A percentile compares a stretch with the other conserved stretches of the same genome.
phyloP scores from a whole-genome alignment of 1,140 invertebrate genomes.

The Zophobas atratus region DNA sequence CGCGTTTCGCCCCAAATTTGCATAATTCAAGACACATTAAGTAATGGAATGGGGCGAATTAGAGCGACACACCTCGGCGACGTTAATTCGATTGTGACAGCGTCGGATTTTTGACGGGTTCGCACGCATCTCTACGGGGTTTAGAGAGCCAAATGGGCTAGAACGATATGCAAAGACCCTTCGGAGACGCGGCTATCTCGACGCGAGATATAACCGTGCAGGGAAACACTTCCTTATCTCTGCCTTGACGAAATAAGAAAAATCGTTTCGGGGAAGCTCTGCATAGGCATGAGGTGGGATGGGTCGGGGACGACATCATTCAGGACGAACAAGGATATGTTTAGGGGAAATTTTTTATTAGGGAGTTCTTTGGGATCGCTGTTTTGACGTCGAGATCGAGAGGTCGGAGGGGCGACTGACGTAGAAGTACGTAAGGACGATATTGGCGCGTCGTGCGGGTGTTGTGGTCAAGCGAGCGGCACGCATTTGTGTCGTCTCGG shows the following conservation, averaged over 20 bases:
- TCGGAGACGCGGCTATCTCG: conserved; percentile 51
- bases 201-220: conserved; percentile 50
- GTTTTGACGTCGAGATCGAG: too few species aligned
- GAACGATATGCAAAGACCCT: conserved; percentile 55
- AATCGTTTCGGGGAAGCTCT: conserved; percentile 11
- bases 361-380: too few species aligned
- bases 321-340: neutral
- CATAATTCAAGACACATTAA: conserved; percentile 34
- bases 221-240: conserved; percentile 49
- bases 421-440: too few species aligned
- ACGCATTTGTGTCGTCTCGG: too few species aligned
- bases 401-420: too few species aligned
- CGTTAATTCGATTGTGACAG: neutral
- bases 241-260: conserved; percentile 42
- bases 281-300: conserved; percentile 14
- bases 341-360: too few species aligned
- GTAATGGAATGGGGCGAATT: conserved; percentile 38
- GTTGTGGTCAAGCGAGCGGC: too few species aligned
- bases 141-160: conserved; percentile 52
- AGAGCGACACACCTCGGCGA: conserved; percentile 10
- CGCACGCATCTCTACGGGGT: conserved; percentile 28
- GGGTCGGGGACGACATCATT: conserved; percentile 24
- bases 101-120: neutral
- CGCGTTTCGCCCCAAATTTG: conserved; percentile 13
- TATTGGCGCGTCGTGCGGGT: too few species aligned